Conservation (phyloP, 2,888 invertebrate species). For the Phasia obesa region DNA sequence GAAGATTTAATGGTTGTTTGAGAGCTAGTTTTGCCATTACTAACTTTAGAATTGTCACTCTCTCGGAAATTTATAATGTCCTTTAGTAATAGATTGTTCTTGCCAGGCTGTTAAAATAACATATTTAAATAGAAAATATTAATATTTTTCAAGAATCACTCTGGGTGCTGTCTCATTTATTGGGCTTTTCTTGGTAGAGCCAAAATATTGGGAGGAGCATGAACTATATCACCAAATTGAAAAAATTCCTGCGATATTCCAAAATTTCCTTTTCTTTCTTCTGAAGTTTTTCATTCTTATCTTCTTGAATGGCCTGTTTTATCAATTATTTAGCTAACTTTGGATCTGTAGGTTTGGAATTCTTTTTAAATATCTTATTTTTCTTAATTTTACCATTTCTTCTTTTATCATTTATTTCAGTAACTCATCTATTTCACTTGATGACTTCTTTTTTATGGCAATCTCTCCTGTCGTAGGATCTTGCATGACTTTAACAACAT, state of each 20-base stretch:
- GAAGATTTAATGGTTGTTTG: not conserved
- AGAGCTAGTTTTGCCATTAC: not conserved
- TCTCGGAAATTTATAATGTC: conserved; percentile 81
- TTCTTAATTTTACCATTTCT: conserved; percentile 79
- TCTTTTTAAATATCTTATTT: conserved; percentile 68
- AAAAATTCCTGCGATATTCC: conserved; percentile 86
- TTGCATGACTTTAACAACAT: conserved; percentile 84
- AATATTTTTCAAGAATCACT: conserved; percentile 71
- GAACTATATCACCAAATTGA: conserved; percentile 89
- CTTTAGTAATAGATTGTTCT: conserved; percentile 84
- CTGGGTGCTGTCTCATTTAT: conserved; percentile 81
- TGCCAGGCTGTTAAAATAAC: conserved; percentile 85
- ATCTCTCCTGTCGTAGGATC: conserved; percentile 83
- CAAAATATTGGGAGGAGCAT: conserved; percentile 87
- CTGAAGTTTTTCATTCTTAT: conserved; percentile 77
- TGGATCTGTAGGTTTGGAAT: conserved; percentile 74
- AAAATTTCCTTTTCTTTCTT: conserved; percentile 76
- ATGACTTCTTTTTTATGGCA: conserved; percentile 82
- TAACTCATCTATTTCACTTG: conserved; percentile 84
- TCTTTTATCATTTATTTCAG: conserved; percentile 81
- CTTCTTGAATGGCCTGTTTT: conserved; percentile 79
- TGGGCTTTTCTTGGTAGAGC: conserved; percentile 83
- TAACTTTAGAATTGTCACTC: not conserved
- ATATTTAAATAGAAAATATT: no score
- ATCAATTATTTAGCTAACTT: conserved; percentile 78